Conservation (phyloP, 2,113 vertebrate genomes). For the Perccottus glenii region DNA sequence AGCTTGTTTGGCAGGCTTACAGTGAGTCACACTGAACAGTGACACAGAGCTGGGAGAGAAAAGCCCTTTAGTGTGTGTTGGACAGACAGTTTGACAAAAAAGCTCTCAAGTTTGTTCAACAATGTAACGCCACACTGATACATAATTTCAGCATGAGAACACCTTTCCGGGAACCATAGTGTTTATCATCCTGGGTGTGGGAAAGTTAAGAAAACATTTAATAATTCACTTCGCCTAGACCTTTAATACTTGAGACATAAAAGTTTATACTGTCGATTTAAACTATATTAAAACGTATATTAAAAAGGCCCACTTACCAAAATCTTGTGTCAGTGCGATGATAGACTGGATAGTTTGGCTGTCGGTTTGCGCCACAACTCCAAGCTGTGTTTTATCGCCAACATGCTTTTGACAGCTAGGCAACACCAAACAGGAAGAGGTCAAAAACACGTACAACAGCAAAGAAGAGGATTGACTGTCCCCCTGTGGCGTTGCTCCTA, state of each 20-base stretch:
- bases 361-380: slow-evolving; percentile 11
- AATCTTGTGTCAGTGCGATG: slow-evolving; percentile 28
- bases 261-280: background rate
- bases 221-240: too few relatives aligned
- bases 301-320: slow-evolving; percentile 46
- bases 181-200: too few relatives aligned
- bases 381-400: slow-evolving; percentile 20
- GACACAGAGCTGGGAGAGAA: slow-evolving; percentile 48
- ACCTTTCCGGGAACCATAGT: background rate
- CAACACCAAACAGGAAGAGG: slow-evolving; percentile 72
- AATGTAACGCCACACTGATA: background rate
- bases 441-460: slow-evolving; percentile 8
- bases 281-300: background rate
- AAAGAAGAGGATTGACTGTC: slow-evolving; percentile 38
- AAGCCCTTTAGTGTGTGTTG: slow-evolving; percentile 38
- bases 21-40: slow-evolving; percentile 50
- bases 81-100: slow-evolving; percentile 44
- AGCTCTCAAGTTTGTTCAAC: slow-evolving; percentile 44
- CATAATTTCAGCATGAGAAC: background rate
- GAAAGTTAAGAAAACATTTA: background rate
- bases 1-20: slow-evolving; percentile 56
- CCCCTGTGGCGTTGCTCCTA: background rate
- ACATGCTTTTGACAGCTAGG: slow-evolving; percentile 64
- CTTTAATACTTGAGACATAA: background rate
- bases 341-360: slow-evolving; percentile 6